A percentile compares a stretch with the other conserved stretches of the same genome.
Conservation (phyloP, 2,797 vertebrate species). For the Platyrinchus mystaceus region DNA sequence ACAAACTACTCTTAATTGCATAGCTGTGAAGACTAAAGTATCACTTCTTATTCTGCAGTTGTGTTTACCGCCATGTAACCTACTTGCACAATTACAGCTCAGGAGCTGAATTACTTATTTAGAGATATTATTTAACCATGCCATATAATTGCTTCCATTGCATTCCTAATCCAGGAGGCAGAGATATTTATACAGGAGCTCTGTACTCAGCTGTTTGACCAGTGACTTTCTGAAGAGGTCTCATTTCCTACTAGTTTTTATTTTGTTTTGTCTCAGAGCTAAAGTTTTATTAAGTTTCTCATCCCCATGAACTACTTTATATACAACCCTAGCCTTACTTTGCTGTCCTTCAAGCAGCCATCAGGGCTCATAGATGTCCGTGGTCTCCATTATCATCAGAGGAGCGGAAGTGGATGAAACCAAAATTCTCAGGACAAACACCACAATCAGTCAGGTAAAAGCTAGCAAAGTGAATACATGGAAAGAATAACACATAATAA, state of each 20-base stretch:
- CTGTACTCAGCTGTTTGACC: neutral
- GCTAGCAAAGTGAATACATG: neutral
- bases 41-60: neutral
- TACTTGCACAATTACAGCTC: neutral
- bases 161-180: neutral
- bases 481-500: neutral
- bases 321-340: accelerated
- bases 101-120: neutral
- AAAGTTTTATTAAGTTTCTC: neutral
- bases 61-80: neutral
- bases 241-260: neutral
- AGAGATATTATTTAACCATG: neutral
- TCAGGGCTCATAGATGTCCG: neutral
- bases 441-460: neutral
- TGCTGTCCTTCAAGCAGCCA: neutral
- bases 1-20: neutral
- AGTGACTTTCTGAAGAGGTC: neutral
- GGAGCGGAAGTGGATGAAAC: neutral
- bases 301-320: neutral
- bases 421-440: neutral
- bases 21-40: neutral
- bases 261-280: neutral
- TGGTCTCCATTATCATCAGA: neutral
- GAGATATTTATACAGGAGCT: neutral
- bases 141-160: neutral